A percentile compares a stretch with the other conserved stretches of the same genome.
phyloP scores from a whole-genome alignment of 2,888 invertebrate species.

The Chrysodeixis includens region DNA sequence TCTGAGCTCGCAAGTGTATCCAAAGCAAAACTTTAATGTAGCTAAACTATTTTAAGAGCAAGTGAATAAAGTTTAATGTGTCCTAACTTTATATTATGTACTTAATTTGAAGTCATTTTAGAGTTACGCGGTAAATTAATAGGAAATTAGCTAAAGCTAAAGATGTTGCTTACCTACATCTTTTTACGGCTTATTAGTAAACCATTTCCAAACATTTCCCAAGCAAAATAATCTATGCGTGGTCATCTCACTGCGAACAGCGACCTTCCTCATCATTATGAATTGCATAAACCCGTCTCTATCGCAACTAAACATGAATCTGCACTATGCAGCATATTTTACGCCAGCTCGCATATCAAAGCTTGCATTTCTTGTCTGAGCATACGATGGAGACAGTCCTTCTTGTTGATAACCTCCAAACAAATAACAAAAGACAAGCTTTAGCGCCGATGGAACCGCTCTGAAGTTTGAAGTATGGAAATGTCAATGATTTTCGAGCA shows the following conservation, averaged over 20 bases:
- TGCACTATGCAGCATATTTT: slow-evolving; percentile 6
- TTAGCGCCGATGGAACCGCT: too few relatives aligned
- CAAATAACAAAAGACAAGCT: background rate
- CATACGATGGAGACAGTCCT: slow-evolving; percentile 4
- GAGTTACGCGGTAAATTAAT: too few relatives aligned
- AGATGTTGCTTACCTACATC: too few relatives aligned
- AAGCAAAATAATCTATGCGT: background rate
- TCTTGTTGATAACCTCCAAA: background rate
- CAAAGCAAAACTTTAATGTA: background rate
- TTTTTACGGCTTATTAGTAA: too few relatives aligned
- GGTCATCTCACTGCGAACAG: background rate
- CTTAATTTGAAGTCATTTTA: too few relatives aligned
- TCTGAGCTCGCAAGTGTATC: background rate
- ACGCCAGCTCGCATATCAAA: slow-evolving; percentile 4
- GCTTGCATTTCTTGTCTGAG: slow-evolving; percentile 1
- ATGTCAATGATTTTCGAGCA: background rate
- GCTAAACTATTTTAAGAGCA: background rate
- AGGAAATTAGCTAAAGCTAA: background rate
- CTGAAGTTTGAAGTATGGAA: too few relatives aligned
- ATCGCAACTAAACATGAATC: slow-evolving; percentile 16
- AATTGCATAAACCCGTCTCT: slow-evolving; percentile 6
- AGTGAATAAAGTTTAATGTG: background rate
- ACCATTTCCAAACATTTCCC: background rate
- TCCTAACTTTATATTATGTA: background rate
- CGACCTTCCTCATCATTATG: slow-evolving; percentile 5